A percentile compares a stretch with the other conserved stretches of the same genome.
phyloP scores from a whole-genome alignment of 2,113 vertebrate genomes.

The Syrrhaptes paradoxus region DNA sequence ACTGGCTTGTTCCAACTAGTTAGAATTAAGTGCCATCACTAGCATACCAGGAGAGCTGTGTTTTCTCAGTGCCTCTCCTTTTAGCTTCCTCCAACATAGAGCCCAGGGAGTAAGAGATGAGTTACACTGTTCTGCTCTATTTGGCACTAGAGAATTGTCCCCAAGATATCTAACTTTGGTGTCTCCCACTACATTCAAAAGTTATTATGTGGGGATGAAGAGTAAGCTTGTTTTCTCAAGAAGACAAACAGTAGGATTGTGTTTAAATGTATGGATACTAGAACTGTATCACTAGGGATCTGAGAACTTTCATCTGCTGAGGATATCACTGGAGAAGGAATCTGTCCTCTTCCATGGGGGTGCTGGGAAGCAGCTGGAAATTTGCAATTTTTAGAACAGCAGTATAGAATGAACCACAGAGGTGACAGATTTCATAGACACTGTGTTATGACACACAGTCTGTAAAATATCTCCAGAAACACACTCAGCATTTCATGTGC shows the following conservation, averaged over 20 bases:
- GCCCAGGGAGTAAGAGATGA: not conserved
- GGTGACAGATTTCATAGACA: not conserved
- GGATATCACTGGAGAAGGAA: not conserved
- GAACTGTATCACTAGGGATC: not conserved
- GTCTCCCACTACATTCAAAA: not conserved
- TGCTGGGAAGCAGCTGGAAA: not conserved
- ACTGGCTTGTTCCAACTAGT: not conserved
- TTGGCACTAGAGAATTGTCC: not conserved
- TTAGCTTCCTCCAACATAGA: not conserved
- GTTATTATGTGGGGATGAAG: not conserved
- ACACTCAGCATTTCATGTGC: not conserved
- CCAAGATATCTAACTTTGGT: not conserved
- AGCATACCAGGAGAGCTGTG: not conserved
- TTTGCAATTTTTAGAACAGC: not conserved
- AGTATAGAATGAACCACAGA: not conserved
- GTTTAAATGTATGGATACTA: not conserved
- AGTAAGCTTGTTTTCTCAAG: not conserved
- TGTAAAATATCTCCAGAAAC: not conserved
- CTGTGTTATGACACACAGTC: not conserved
- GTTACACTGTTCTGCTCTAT: not conserved
- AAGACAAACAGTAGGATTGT: not conserved
- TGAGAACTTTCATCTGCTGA: not conserved
- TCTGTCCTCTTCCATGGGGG: not conserved
- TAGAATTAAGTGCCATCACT: not conserved
- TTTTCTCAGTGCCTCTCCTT: not conserved